Evolutionary conservation across 2,797 vertebrate species (phyloP), one percentile per base, ranked within the genome.

Genomic region (Myotis vivesi): DNA sequence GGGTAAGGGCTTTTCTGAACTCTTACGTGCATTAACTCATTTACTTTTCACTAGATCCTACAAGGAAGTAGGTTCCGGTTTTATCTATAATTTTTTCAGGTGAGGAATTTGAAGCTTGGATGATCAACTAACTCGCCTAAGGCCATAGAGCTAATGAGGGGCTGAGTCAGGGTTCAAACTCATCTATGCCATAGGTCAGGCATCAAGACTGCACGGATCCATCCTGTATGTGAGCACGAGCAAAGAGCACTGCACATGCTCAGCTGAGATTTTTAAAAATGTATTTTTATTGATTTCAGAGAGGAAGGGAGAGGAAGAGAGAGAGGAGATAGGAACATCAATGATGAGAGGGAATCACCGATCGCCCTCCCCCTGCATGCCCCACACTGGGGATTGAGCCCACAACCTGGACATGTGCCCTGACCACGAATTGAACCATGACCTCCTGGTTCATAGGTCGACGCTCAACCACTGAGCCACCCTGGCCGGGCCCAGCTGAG

Each of bases 141-240:
- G 22, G 66, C 84, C 83, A 44, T 51, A 28, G 6, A 51, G 69
- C 23, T 79, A 66, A 76, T 44, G 76, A 82, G 38, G 69, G 36
- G 80, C 68, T 22, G 57, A 92, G 44, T 38, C 92, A 68, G 87
- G 83, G 94, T 72, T 86, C 72, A 59, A 36, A 93, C 80, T 51
- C n/a, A 15, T n/a, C 11, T 10, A 12, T 25, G 57, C 46, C 59
- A 51, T 33, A 75, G 75, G 59, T 44, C 25, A 68, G 53, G 55
- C 23, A 6, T 51, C 10, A 17, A 11, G 71, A 2, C n/a, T 6
- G 41, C 33, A 11, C 46, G 3, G 10, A 9, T 8, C 5, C n/a
- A 17, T 75, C 59, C 1, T 12, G 7, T 44, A 36, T 49, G 10
- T 7, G 13, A 38, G 10, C 20, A 4, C 0, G 1, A 15, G 22